A percentile compares a stretch with the other conserved stretches of the same genome.
phyloP scores from a whole-genome alignment of 1,140 invertebrate species.

The Limonius californicus region DNA sequence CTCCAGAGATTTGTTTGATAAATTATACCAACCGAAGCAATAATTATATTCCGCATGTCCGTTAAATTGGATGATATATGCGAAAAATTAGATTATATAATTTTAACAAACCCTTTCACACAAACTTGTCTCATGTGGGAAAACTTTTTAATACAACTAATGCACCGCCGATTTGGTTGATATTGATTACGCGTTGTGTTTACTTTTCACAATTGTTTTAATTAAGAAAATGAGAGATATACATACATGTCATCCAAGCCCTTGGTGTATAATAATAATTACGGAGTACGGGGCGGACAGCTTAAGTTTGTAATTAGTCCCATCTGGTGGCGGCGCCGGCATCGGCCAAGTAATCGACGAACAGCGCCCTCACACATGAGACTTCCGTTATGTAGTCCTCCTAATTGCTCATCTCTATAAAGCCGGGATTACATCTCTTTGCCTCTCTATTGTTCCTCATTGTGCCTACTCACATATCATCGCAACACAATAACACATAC shows the following conservation, averaged over 20 bases:
- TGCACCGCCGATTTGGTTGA: background rate
- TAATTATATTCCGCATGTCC: too few relatives aligned
- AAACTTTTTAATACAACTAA: background rate
- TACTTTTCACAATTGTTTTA: conserved; percentile 13
- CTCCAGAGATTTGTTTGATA: too few relatives aligned
- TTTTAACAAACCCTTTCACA: too few relatives aligned
- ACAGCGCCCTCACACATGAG: conserved; percentile 44
- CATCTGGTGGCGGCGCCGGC: conserved; percentile 40
- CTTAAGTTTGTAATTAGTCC: conserved; percentile 47
- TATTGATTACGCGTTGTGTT: background rate
- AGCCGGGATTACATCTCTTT: conserved; percentile 36
- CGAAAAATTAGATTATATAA: too few relatives aligned
- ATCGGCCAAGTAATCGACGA: conserved; percentile 42
- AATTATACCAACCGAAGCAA: too few relatives aligned
- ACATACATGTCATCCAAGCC: conserved; percentile 11
- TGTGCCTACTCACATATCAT: conserved; percentile 7
- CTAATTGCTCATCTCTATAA: conserved; percentile 43
- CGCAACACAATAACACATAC: conserved; percentile 4
- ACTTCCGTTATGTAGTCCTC: conserved; percentile 40
- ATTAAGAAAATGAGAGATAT: conserved; percentile 12
- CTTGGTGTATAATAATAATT: conserved; percentile 15
- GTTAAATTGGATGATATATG: too few relatives aligned
- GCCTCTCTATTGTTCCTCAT: conserved; percentile 11
- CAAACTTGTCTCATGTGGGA: background rate
- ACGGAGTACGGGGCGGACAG: conserved; percentile 30